Evolutionary conservation across 2,888 invertebrate genomes (phyloP).

Genomic region (Tridacna gigas): DNA sequence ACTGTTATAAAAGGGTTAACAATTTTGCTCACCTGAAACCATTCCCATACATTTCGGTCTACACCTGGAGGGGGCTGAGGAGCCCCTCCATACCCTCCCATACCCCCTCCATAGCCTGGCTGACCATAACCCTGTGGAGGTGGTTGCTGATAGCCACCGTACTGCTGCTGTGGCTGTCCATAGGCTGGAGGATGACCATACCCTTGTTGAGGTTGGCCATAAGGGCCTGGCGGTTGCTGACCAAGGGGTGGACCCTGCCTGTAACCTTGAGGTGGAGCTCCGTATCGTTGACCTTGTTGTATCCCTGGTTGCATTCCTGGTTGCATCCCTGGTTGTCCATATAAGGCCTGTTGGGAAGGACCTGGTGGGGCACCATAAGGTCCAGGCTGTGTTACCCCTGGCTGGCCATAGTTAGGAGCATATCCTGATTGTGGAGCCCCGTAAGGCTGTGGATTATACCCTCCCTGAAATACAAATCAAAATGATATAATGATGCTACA

Average conservation of each 20-base stretch:
- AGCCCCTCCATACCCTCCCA: conserved; percentile 64
- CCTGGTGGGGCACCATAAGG: conserved; percentile 52
- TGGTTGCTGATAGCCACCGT: conserved; percentile 55
- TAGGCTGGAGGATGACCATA: conserved; percentile 60
- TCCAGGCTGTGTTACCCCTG: conserved; percentile 18
- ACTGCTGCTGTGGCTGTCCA: conserved; percentile 57
- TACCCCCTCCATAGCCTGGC: conserved; percentile 62
- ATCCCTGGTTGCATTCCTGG: conserved; percentile 60
- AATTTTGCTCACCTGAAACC: conserved; percentile 81
- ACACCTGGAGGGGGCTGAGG: conserved; percentile 78
- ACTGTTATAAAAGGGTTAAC: background rate
- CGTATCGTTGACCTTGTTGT: background rate
- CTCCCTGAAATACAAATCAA: background rate
- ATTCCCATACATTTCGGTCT: conserved; percentile 82
- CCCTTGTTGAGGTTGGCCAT: conserved; percentile 45
- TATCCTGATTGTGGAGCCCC: conserved; percentile 1
- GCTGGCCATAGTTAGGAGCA: conserved; percentile 22
- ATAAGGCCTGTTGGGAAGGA: conserved; percentile 16
- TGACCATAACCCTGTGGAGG: conserved; percentile 49
- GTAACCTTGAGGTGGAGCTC: conserved; percentile 28
- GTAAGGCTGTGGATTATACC: background rate
- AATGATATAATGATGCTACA: no score
- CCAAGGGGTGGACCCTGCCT: conserved; percentile 55
- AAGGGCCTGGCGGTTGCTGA: conserved; percentile 46
- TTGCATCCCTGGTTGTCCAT: conserved; percentile 27